These are phyloP conservation scores for Drosophila conformis DNA, from an alignment of 2,888 invertebrate species.

Conservation along the genomic window DNA sequence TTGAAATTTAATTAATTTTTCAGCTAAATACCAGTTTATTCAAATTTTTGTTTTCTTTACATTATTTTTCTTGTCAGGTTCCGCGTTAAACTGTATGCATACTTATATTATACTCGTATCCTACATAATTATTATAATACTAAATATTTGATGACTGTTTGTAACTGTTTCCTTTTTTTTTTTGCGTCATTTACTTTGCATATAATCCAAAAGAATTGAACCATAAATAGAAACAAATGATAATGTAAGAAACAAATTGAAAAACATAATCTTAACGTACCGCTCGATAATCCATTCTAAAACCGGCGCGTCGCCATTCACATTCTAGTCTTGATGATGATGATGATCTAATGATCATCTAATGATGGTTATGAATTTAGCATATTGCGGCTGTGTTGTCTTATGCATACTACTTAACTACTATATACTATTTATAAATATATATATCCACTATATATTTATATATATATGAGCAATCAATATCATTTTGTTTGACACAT, in stretches of 20 bases:
- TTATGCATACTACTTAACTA: conserved; percentile 72
- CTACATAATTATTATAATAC: conserved; percentile 47
- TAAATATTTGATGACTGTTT: conserved; percentile 68
- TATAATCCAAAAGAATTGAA: conserved; percentile 52
- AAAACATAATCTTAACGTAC: conserved; percentile 33
- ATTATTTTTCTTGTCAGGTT: conserved; percentile 55
- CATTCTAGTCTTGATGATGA: conserved; percentile 66
- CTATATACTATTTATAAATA: conserved; percentile 48
- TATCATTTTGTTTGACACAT: conserved; percentile 57
- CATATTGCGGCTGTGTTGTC: conserved; percentile 81
- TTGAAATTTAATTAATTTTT: conserved; percentile 29
- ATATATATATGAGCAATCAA: conserved; percentile 49
- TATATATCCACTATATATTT: conserved; percentile 51
- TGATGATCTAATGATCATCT: conserved; percentile 57
- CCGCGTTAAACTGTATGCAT: conserved; percentile 71
- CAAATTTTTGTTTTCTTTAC: conserved; percentile 35
- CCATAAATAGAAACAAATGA: conserved; percentile 39
- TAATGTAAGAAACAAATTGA: conserved; percentile 39
- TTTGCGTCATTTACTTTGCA: conserved; percentile 56
- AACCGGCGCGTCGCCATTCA: conserved; percentile 58
- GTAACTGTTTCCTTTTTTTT: conserved; percentile 44
- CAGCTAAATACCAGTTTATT: conserved; percentile 27
- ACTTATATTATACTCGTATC: conserved; percentile 52
- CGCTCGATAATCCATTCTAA: conserved; percentile 59
- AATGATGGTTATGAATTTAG: conserved; percentile 73